Base-by-base conservation (phyloP, 2,113 vertebrate genomes). In the Gyps fulvus region DNA sequence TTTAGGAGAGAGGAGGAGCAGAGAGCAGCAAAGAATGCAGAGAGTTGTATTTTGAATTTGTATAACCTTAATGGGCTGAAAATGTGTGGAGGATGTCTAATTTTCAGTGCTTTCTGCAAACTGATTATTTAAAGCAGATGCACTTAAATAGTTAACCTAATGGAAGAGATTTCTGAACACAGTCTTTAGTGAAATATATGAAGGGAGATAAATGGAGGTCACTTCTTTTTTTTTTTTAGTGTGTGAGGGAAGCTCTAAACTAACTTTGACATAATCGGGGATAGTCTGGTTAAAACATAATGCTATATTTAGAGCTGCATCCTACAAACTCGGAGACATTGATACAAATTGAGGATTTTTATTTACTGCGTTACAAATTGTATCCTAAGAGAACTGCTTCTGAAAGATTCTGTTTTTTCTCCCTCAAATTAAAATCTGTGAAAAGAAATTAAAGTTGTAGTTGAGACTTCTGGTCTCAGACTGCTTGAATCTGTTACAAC, bases 241-340 rank as follows among this genome's bases (percentile, higher is more conserved):
- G 50, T 26, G 50, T 47, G 21, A 1, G 2, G 0, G 3, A 5
- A 6, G 3, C 29, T 57, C 20, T 36, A 26, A 70, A 85, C 3
- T n/a, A 65, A 71, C 16, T 55, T 89, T 57, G 65, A 47, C 11
- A 2, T 38, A 8, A 3, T 52, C 3, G 26, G 42, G 26, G 15
- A 16, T 22, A 84, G 47, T 38, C 57, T 76, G 13, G 11, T 61
- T 89, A 26, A 77, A 94, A 42, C 8, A 40, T 19, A 47, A 9
- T 32, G 10, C 14, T 78, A 1, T 14, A 31, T 91, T 85, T 84
- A 61, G 69, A 71, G 18, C 19, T 2, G 40, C 2, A 5, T 59
- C n/a, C 16, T 69, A 34, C 13, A 58, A 31, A 59, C 38, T 58
- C 13, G 7, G 10, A 38, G 10, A 40, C 66, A 38, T 50, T 23